phyloP scores from a whole-genome alignment of 1,140 invertebrate species.

The Drosophila lowei region DNA sequence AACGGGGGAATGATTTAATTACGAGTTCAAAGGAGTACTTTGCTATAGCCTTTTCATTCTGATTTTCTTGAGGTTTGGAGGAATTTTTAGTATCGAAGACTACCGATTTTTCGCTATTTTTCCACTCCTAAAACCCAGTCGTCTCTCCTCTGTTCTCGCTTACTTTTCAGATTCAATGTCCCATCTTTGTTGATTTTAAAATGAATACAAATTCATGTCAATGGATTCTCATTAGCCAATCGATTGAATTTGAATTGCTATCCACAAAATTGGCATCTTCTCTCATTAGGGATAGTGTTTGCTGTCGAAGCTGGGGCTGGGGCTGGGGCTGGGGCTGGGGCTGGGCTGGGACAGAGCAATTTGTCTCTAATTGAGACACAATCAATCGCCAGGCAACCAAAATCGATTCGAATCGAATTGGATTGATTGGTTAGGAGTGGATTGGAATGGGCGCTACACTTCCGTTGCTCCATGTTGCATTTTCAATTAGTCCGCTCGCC shows the following conservation, averaged over 20 bases:
- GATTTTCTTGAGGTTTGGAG: too few relatives aligned
- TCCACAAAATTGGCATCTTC: too few relatives aligned
- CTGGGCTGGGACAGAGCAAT: slow-evolving; percentile 8
- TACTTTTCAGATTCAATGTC: too few relatives aligned
- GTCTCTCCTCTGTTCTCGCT: too few relatives aligned
- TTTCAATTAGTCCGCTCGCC: slow-evolving; percentile 62
- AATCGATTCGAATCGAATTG: slow-evolving; percentile 16
- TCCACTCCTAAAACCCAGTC: too few relatives aligned
- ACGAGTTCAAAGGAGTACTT: too few relatives aligned
- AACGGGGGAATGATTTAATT: too few relatives aligned
- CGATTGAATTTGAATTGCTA: too few relatives aligned
- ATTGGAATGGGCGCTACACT: slow-evolving; percentile 42
- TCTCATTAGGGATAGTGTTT: slow-evolving; percentile 7
- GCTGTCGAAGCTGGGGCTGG: neutral
- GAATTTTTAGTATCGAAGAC: too few relatives aligned
- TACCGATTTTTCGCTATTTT: too few relatives aligned
- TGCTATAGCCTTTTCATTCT: too few relatives aligned
- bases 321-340: slow-evolving; percentile 15
- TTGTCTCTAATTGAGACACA: slow-evolving; percentile 53
- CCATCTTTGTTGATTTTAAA: slow-evolving; percentile 3
- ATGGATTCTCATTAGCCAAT: slow-evolving; percentile 47
- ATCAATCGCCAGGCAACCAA: slow-evolving; percentile 29
- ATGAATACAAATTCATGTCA: neutral
- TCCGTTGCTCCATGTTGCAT: slow-evolving; percentile 41
- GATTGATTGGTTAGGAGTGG: too few relatives aligned